These are phyloP conservation scores for Coelinius sp. DNA, from an alignment of 2,888 invertebrate species.

Conservation along the genomic window DNA sequence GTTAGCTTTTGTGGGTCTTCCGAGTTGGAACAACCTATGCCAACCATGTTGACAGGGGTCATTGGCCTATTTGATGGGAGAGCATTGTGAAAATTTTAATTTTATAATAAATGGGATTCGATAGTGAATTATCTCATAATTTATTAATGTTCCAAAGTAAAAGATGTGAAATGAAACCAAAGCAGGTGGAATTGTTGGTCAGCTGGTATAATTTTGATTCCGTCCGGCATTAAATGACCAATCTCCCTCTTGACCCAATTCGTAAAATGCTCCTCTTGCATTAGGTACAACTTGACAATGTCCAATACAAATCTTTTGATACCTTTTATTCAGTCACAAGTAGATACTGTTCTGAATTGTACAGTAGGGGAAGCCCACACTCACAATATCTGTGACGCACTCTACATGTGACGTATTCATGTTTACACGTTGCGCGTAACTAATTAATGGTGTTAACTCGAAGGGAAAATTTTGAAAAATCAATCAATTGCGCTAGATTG, in stretches of 20 bases:
- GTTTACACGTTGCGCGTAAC: too few species aligned
- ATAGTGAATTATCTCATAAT: neutral
- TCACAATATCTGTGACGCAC: neutral
- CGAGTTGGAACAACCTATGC: constrained; percentile 46
- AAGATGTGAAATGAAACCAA: neutral
- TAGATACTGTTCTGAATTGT: neutral
- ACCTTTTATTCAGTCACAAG: neutral
- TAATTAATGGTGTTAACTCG: too few species aligned
- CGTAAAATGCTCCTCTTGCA: constrained; percentile 51
- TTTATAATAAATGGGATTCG: too few species aligned
- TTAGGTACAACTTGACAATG: constrained; percentile 25
- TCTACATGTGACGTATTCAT: neutral
- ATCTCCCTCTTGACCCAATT: constrained; percentile 67
- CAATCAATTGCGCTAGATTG: neutral
- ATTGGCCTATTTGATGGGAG: constrained; percentile 43
- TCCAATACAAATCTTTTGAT: constrained; percentile 5
- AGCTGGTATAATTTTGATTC: constrained; percentile 23
- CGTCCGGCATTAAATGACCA: constrained; percentile 58
- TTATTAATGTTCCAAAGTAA: neutral
- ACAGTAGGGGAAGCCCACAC: neutral
- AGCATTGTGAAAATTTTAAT: neutral
- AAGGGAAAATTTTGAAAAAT: neutral
- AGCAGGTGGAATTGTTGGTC: neutral
- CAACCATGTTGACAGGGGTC: constrained; percentile 48
- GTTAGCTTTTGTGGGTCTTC: constrained; percentile 63